A percentile compares a stretch with the other conserved stretches of the same genome.
These are phyloP conservation scores for Dromas ardeola DNA, from an alignment of 2,113 vertebrate genomes.

Conservation along the genomic window DNA sequence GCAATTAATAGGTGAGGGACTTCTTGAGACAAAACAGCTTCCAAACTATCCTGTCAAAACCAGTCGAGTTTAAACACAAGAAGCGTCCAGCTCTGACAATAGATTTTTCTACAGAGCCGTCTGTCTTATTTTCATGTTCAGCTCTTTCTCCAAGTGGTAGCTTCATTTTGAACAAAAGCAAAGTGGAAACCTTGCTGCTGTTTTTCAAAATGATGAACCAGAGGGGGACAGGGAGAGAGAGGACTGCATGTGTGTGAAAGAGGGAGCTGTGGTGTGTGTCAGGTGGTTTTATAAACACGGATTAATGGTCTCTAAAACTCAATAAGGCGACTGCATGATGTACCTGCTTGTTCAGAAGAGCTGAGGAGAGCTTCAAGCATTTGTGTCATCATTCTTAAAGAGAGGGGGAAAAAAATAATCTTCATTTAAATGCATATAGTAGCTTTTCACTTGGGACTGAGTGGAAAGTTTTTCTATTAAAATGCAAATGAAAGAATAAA, in stretches of 20 bases:
- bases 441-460: conserved; percentile 78
- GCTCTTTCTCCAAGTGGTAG: neutral
- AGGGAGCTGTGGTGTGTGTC: neutral
- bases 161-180: neutral
- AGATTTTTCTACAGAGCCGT: neutral
- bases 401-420: conserved; percentile 15
- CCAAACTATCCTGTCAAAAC: neutral
- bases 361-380: conserved; percentile 36
- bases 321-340: neutral
- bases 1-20: neutral
- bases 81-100: neutral
- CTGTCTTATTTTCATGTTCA: neutral
- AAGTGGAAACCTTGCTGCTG: neutral
- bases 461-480: conserved; percentile 86
- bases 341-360: conserved; percentile 5
- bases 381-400: conserved; percentile 67
- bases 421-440: conserved; percentile 84
- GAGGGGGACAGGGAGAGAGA: neutral
- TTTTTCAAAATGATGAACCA: neutral
- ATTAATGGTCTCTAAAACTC: conserved; percentile 51
- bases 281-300: conserved; percentile 12
- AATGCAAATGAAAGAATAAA: conserved; percentile 85
- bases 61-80: neutral
- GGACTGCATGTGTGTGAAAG: neutral
- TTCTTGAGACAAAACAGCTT: neutral